These are phyloP conservation scores for Pygocentrus nattereri DNA, from an alignment of 2,797 vertebrate genomes.

Conservation along the genomic window DNA sequence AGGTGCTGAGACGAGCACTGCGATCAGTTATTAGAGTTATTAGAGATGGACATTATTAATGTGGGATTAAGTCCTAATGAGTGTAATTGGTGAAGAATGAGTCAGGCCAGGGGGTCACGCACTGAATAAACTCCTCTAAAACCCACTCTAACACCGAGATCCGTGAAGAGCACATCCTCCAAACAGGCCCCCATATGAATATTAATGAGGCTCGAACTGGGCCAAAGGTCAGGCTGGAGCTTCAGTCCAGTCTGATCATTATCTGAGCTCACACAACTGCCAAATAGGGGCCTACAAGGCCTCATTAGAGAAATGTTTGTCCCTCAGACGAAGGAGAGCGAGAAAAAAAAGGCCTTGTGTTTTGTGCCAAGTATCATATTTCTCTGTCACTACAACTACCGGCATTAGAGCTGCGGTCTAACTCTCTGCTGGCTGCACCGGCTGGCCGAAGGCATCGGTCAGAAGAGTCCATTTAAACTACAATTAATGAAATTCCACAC, in stretches of 20 bases:
- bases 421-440: not conserved
- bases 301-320: slow-evolving; percentile 95
- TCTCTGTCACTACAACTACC: slow-evolving; percentile 29
- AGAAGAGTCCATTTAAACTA: not conserved
- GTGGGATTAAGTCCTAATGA: slow-evolving; percentile 89
- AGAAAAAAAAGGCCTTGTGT: slow-evolving; percentile 66
- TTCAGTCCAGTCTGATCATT: slow-evolving; percentile 85
- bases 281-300: slow-evolving; percentile 78
- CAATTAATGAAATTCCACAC: not conserved
- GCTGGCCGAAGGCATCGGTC: not conserved
- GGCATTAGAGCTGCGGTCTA: not conserved
- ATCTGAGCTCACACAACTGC: slow-evolving; percentile 88
- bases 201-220: slow-evolving; percentile 87
- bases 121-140: slow-evolving; percentile 89
- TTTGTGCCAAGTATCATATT: slow-evolving; percentile 21
- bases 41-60: slow-evolving; percentile 76
- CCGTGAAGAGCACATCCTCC: slow-evolving; percentile 84
- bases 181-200: slow-evolving; percentile 85
- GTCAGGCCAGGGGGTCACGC: slow-evolving; percentile 74
- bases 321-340: slow-evolving; percentile 79
- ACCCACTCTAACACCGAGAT: slow-evolving; percentile 88
- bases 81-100: slow-evolving; percentile 77
- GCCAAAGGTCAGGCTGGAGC: slow-evolving; percentile 90
- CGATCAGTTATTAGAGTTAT: slow-evolving; percentile 86
- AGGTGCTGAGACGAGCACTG: slow-evolving; percentile 68